phyloP scores from a whole-genome alignment of 2,888 invertebrate species.

The Hesperia comma region DNA sequence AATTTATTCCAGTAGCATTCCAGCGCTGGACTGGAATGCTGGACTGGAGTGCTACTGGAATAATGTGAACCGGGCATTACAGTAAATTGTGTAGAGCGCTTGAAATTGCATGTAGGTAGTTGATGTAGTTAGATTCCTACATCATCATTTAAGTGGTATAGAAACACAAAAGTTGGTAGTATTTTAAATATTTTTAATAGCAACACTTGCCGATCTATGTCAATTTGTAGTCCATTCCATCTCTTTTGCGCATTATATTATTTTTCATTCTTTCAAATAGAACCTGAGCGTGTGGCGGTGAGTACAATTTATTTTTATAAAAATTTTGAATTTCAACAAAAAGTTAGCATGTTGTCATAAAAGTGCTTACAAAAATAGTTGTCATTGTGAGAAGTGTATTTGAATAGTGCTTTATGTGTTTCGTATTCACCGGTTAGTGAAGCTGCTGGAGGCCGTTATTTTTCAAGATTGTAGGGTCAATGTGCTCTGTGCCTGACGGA shows the following conservation, averaged over 20 bases:
- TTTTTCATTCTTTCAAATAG: slow-evolving; percentile 65
- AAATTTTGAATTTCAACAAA: slow-evolving; percentile 40
- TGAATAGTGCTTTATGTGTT: slow-evolving; percentile 47
- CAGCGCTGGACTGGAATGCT: no score
- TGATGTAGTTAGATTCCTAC: no score
- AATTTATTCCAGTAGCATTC: no score
- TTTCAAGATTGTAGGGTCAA: slow-evolving; percentile 79
- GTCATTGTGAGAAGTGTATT: slow-evolving; percentile 36
- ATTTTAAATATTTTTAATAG: slow-evolving; percentile 36
- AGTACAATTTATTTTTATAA: slow-evolving; percentile 60
- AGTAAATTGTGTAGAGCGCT: no score
- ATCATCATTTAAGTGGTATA: no score
- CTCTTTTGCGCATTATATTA: slow-evolving; percentile 51
- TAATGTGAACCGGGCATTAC: no score
- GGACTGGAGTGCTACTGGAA: no score
- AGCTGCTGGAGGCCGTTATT: slow-evolving; percentile 69
- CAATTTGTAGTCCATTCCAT: slow-evolving; percentile 46
- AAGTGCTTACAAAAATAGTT: slow-evolving; percentile 19
- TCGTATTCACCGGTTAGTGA: slow-evolving; percentile 46
- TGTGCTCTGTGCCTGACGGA: slow-evolving; percentile 61
- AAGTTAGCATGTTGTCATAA: slow-evolving; percentile 3
- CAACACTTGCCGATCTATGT: slow-evolving; percentile 42
- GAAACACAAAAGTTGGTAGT: slow-evolving; percentile 9
- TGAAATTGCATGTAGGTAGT: no score
- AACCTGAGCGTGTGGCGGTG: slow-evolving; percentile 64